Percentiles rank a stretch among this genome's conserved stretches.
phyloP scores from a whole-genome alignment of 2,888 invertebrate genomes.

The Philaethria dido region DNA sequence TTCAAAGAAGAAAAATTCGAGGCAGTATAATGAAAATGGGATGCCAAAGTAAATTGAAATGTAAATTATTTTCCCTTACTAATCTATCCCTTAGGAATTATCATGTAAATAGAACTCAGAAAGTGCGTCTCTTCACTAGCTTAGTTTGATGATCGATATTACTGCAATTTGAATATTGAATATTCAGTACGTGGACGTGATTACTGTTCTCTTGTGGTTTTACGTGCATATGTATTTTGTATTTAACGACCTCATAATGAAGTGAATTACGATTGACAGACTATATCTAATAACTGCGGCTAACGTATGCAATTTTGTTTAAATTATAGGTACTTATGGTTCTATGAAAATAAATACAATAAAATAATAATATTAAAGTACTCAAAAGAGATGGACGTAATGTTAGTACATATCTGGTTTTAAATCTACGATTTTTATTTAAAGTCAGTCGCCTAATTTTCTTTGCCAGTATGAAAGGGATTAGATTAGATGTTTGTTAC shows the following conservation, averaged over 20 bases:
- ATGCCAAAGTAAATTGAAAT: constrained; percentile 35
- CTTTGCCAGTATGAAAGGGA: too few relatives aligned
- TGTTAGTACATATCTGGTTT: too few relatives aligned
- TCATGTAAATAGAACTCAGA: constrained; percentile 37
- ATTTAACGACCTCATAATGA: background rate
- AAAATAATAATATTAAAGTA: too few relatives aligned
- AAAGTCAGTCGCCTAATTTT: too few relatives aligned
- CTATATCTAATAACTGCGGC: background rate
- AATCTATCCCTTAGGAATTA: constrained; percentile 38
- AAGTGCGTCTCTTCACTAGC: constrained; percentile 27
- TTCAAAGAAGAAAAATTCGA: background rate
- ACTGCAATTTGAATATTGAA: constrained; percentile 35
- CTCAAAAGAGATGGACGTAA: too few relatives aligned
- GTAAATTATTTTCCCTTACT: constrained; percentile 40
- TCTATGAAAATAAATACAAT: too few relatives aligned
- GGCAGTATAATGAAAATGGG: constrained; percentile 2
- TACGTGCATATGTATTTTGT: background rate
- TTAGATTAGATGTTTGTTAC: too few relatives aligned
- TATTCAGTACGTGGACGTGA: constrained; percentile 25
- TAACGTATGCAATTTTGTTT: background rate
- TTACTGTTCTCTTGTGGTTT: constrained; percentile 20
- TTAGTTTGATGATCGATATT: constrained; percentile 31
- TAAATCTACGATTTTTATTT: too few relatives aligned
- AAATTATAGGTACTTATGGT: too few relatives aligned
- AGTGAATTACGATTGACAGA: background rate